Evolutionary conservation across 1,140 invertebrate species (phyloP), one percentile per base, ranked within the genome.

Genomic region (Cydia pomonella): DNA sequence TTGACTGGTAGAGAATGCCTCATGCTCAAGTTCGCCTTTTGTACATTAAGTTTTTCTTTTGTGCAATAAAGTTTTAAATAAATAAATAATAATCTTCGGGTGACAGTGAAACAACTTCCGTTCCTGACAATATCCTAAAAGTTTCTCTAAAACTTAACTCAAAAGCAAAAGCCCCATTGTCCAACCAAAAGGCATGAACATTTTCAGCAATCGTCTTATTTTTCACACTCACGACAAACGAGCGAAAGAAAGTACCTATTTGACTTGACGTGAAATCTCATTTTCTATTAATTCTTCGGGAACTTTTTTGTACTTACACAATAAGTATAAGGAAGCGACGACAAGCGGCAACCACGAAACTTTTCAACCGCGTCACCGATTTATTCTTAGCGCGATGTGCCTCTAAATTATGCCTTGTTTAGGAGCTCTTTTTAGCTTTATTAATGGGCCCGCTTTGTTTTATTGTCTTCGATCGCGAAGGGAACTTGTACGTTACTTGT

Each of bases 351-450:
- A 23, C 18, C 53, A 10, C 53, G 6, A 9, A 64, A 27, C 6
- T 63, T 13, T 59, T 59, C 63, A 10, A n/a, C 3, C 23, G 27
- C 25, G 16, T 64, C 27, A 33, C 27, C 18, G 63, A 9, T 29
- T 64, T 64, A 64, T 64, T 64, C 23, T 64, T n/a, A 33, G 21
- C 63, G 7, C 13, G 5, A 3, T 9, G 25, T 3, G 27, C 3
- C 63, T 33, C 63, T 64, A n/a, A 64, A 64, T 64, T 33, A 64
- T 64, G 25, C 63, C 63, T 29, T 64, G 23, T 64, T 64, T 29
- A 29, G 12, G 12, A n/a, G 23, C 23, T n/a, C 59, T 63, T 64
- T 64, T 64, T 64, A 33, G 25, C 23, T 33, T 33, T 27, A 29
- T 64, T 64, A 64, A 64, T 64, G 63, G 62, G 12, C 25, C 10